These are phyloP conservation scores for Hemiscyllium ocellatum DNA, from an alignment of 2,113 vertebrate species.

Conservation along the genomic window DNA sequence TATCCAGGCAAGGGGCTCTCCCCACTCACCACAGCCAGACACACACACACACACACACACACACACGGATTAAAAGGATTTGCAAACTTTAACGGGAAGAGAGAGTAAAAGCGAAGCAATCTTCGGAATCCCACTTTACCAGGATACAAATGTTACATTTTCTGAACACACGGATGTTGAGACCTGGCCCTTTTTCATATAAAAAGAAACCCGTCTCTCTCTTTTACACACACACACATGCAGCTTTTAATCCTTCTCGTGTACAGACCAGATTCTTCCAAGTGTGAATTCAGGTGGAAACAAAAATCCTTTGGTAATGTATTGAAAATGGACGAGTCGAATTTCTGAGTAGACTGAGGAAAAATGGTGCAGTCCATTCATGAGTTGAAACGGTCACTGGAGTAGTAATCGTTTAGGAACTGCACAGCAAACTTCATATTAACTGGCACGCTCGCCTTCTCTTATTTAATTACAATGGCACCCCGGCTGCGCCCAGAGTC, in stretches of 20 bases:
- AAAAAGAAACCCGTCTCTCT: not conserved
- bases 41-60: no score
- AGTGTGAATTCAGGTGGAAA: constrained; percentile 3
- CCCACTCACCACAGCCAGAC: not conserved
- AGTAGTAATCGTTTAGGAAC: no score
- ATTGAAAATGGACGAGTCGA: constrained; percentile 32
- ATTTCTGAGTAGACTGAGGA: not conserved
- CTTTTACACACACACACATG: not conserved
- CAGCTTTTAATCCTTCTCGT: not conserved
- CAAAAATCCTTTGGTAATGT: constrained; percentile 7
- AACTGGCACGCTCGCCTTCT: not conserved
- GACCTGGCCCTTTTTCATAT: not conserved
- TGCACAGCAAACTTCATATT: not conserved
- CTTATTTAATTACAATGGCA: not conserved
- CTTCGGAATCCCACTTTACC: not conserved
- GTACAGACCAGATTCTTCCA: not conserved
- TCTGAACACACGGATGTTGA: not conserved
- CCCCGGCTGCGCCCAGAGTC: not conserved
- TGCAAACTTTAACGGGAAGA: not conserved
- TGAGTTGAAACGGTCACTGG: not conserved
- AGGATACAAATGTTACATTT: not conserved
- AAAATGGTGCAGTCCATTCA: constrained; percentile 37
- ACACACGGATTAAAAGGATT: not conserved
- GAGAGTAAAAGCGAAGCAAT: not conserved
- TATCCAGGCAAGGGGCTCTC: constrained; percentile 40